Evolutionary conservation across 37 sponge, comb jelly and placozoan genomes (phyloP), one percentile per base, ranked within the genome.

Genomic region (Eunapius fragilis): DNA sequence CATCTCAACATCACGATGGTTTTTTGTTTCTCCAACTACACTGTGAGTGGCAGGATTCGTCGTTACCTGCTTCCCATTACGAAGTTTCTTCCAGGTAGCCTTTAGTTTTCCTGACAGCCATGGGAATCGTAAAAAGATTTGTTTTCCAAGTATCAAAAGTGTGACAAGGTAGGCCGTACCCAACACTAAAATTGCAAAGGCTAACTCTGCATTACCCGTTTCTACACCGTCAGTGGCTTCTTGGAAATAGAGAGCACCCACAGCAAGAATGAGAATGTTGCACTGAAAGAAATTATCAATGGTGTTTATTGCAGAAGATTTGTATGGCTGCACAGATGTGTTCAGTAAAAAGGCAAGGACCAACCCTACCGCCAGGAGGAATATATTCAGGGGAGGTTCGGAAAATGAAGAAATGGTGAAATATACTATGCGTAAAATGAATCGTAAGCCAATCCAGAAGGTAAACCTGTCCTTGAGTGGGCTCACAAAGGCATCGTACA

Each of bases 381-480:
- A 68, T 0, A 74, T 24, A 34, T 77, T 90, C 3, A 75, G 24
- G 0, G 86, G 86, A 12, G 80, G 25, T 0, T 71, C 48, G n/a
- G 76, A 0, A n/a, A 70, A 68, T 17, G 30, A 35, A 67, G 82
- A 73, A 25, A 87, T 26, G 23, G 58, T 37, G 70, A 86, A 68
- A 25, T 80, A 79, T 2, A 83, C 0, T 0, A 86, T 31, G 0
- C 93, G 80, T 1, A 85, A 22, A 3, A 93, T 24, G 0, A 89
- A 83, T n/a, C 93, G 72, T n/a, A 89, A 17, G 13, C 87, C 86
- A 48, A 89, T 58, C 89, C 89, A 93, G 75, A 86, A 89, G 2
- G 83, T 41, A 50, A 69, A 86, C 7, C 45, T 10, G 25, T 75
- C 68, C 71, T 78, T 91, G 37, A 76, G 80, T 3, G 75, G 80